Percentiles rank a stretch among this genome's conserved stretches.
phyloP scores from a whole-genome alignment of 2,888 invertebrate genomes.

The Subacronicta megacephala region DNA sequence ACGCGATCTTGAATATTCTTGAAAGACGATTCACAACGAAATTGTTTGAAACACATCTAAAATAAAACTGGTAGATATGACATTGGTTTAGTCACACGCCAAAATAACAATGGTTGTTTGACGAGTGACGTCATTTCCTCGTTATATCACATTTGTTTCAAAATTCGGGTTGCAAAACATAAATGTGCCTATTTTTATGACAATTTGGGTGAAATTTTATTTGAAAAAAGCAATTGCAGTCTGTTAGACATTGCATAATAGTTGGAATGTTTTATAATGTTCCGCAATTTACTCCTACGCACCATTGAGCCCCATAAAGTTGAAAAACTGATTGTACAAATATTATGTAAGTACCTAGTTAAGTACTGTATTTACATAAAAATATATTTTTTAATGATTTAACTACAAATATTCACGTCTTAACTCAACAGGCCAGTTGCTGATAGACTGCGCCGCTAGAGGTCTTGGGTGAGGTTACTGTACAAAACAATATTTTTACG shows the following conservation, averaged over 20 bases:
- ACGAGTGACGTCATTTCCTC: constrained; percentile 46
- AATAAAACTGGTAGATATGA: constrained; percentile 36
- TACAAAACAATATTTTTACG: no score
- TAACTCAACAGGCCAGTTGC: no score
- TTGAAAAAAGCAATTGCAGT: constrained; percentile 16
- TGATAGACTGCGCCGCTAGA: no score
- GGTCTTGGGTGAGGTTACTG: no score
- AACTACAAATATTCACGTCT: no score
- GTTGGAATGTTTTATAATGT: constrained; percentile 20
- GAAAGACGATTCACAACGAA: constrained; percentile 14
- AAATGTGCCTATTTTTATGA: not conserved
- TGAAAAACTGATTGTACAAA: constrained; percentile 2
- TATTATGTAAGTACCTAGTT: no score
- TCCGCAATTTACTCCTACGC: constrained; percentile 23
- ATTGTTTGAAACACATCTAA: constrained; percentile 19
- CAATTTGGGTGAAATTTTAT: constrained; percentile 11
- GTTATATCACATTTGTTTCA: constrained; percentile 26
- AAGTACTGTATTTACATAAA: no score
- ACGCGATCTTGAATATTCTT: constrained; percentile 1
- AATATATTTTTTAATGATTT: no score
- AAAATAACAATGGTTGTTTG: constrained; percentile 46
- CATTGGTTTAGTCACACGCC: constrained; percentile 53
- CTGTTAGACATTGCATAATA: constrained; percentile 26
- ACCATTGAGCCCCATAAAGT: constrained; percentile 6
- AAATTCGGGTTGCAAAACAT: constrained; percentile 6